These are phyloP conservation scores for Probaryconus sp. DNA, from an alignment of 1,140 invertebrate genomes.

Conservation along the genomic window DNA sequence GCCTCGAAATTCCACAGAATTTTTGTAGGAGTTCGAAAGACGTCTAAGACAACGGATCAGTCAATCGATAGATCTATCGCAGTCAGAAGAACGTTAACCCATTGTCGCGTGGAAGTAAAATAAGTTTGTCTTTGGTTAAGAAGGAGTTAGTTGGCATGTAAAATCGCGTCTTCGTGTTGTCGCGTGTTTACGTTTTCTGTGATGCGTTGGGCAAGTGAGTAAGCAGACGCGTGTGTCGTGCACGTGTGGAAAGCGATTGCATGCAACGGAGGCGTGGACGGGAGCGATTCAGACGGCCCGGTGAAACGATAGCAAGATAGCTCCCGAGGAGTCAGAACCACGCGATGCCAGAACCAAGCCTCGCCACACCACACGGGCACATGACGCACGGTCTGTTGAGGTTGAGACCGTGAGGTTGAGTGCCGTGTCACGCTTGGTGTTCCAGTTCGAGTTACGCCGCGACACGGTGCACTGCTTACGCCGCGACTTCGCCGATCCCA, in stretches of 20 bases:
- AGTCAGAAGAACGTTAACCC: no score
- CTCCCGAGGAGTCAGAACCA: no score
- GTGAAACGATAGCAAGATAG: slow-evolving; percentile 24
- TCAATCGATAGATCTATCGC: no score
- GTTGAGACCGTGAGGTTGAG: no score
- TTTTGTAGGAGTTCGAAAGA: no score
- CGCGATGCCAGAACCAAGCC: slow-evolving; percentile 6
- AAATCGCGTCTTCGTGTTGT: slow-evolving; percentile 15
- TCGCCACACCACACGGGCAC: slow-evolving; percentile 21
- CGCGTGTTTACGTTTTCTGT: slow-evolving; percentile 53
- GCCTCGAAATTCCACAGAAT: no score
- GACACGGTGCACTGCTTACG: slow-evolving; percentile 49
- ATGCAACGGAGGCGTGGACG: slow-evolving; percentile 39
- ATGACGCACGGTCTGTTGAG: slow-evolving; percentile 7
- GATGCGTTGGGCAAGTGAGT: slow-evolving; percentile 41
- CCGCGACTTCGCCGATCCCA: slow-evolving; percentile 4
- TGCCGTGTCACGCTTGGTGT: slow-evolving; percentile 66
- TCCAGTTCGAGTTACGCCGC: slow-evolving; percentile 70
- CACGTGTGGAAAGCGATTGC: slow-evolving; percentile 36
- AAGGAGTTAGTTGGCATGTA: slow-evolving; percentile 12
- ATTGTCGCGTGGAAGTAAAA: no score
- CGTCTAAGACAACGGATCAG: no score
- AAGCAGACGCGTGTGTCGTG: slow-evolving; percentile 31
- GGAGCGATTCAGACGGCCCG: slow-evolving; percentile 8
- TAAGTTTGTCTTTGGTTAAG: slow-evolving; percentile 1